Evolutionary conservation across 1,140 invertebrate genomes (phyloP).

Genomic region (Chrysoperla carnea): DNA sequence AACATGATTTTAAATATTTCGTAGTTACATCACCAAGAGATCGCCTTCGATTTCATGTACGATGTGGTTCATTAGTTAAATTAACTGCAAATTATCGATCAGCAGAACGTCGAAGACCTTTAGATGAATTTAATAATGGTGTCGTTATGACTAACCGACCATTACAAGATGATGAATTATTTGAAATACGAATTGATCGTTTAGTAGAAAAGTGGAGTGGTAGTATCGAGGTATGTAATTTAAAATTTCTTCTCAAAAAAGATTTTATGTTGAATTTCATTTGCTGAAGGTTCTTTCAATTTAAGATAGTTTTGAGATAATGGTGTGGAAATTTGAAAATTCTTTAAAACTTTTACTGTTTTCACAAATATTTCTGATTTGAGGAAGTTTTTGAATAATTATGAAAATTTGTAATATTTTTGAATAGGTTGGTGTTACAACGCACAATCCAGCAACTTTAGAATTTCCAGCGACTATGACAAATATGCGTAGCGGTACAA

Average conservation of each 20-base stretch:
- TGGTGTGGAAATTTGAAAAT: no score
- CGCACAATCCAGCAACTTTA: constrained; percentile 74
- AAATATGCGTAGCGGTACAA: constrained; percentile 85
- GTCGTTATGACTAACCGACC: constrained; percentile 83
- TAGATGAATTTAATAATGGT: constrained; percentile 92
- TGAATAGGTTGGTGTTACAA: constrained; percentile 69
- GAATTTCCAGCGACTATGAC: constrained; percentile 96
- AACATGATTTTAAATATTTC: no score
- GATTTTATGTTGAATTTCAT: no score
- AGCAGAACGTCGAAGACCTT: constrained; percentile 65
- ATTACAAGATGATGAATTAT: constrained; percentile 73
- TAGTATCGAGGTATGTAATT: constrained; percentile 50
- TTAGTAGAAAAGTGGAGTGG: constrained; percentile 87
- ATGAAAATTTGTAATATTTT: no score
- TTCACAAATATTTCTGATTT: no score
- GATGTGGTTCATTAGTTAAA: constrained; percentile 75
- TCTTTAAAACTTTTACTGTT: no score
- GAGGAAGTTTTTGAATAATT: no score
- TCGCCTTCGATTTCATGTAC: constrained; percentile 69
- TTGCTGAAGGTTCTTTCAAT: no score
- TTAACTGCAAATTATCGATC: constrained; percentile 68
- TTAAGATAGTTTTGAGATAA: no score
- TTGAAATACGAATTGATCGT: constrained; percentile 83
- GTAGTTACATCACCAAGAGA: constrained; percentile 21
- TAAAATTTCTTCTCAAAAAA: background rate